Conservation (phyloP, 2,888 invertebrate species). For the Lissocephala sabroskyi region DNA sequence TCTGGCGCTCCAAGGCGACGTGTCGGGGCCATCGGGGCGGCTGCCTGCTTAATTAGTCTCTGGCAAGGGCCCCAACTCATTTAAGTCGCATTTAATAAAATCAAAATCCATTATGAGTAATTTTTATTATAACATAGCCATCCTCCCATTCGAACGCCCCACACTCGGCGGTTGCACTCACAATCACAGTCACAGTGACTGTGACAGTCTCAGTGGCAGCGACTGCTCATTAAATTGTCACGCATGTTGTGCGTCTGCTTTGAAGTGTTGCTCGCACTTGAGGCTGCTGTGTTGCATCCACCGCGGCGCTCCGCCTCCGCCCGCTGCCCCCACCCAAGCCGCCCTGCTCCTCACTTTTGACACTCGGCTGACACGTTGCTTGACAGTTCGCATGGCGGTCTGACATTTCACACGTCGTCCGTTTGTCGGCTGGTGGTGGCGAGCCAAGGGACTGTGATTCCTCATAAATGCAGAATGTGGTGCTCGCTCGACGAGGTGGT, state of each 20-base stretch:
- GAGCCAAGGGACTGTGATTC: conserved; percentile 10
- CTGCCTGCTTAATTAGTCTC: conserved; percentile 64
- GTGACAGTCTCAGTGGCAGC: conserved; percentile 11
- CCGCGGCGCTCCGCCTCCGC: conserved; percentile 3
- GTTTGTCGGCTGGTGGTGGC: background rate
- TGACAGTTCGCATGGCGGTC: conserved; percentile 53
- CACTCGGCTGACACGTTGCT: conserved; percentile 54
- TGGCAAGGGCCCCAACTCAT: conserved; percentile 41
- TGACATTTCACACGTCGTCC: conserved; percentile 42
- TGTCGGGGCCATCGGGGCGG: conserved; percentile 64
- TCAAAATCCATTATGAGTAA: conserved; percentile 61
- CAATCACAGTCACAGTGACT: too few relatives aligned
- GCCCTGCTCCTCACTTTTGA: too few relatives aligned
- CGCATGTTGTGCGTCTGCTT: conserved; percentile 58
- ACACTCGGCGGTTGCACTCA: too few relatives aligned
- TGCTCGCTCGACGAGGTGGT: too few relatives aligned
- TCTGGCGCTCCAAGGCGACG: conserved; percentile 56
- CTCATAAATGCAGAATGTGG: conserved; percentile 21
- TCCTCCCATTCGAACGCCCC: conserved; percentile 8
- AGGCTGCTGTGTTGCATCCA: background rate
- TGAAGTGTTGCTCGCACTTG: conserved; percentile 16
- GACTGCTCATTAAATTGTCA: conserved; percentile 70
- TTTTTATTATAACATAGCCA: conserved; percentile 63
- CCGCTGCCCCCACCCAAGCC: conserved; percentile 11
- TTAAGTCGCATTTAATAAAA: conserved; percentile 66